These are phyloP conservation scores for Listronotus bonariensis DNA, from an alignment of 1,140 invertebrate species.

Conservation along the genomic window DNA sequence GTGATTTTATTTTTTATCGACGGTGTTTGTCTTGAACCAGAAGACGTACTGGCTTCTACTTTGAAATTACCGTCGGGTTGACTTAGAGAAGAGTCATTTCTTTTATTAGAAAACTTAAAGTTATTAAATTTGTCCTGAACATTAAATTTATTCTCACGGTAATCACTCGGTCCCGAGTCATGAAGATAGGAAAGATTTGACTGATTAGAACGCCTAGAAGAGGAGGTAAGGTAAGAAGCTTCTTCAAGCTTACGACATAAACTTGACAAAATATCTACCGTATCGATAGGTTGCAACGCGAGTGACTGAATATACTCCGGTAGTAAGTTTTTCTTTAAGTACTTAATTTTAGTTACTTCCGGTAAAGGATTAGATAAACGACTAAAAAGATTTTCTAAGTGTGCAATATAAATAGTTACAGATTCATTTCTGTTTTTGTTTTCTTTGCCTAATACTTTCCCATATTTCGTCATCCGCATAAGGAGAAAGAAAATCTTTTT, in stretches of 20 bases:
- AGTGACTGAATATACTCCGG: slow-evolving; percentile 35
- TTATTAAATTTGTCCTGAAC: too few relatives aligned
- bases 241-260: slow-evolving; percentile 10
- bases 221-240: background rate
- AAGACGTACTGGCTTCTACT: too few relatives aligned
- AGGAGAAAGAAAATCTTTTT: slow-evolving; percentile 30
- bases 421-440: slow-evolving; percentile 47
- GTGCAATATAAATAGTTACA: slow-evolving; percentile 43
- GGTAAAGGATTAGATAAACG: slow-evolving; percentile 39
- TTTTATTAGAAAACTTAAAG: too few relatives aligned
- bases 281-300: background rate
- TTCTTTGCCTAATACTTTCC: slow-evolving; percentile 45
- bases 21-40: too few relatives aligned
- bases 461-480: slow-evolving; percentile 49
- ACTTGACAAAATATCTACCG: slow-evolving; percentile 3
- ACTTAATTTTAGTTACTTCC: slow-evolving; percentile 42
- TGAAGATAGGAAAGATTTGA: background rate
- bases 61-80: too few relatives aligned
- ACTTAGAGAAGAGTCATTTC: too few relatives aligned
- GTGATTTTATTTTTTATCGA: too few relatives aligned
- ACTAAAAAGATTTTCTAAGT: slow-evolving; percentile 51
- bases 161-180: background rate
- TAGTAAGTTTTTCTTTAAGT: slow-evolving; percentile 44
- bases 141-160: background rate
- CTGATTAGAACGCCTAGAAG: background rate